phyloP scores from a whole-genome alignment of 1,140 invertebrate species.

The Drosophila lowei region DNA sequence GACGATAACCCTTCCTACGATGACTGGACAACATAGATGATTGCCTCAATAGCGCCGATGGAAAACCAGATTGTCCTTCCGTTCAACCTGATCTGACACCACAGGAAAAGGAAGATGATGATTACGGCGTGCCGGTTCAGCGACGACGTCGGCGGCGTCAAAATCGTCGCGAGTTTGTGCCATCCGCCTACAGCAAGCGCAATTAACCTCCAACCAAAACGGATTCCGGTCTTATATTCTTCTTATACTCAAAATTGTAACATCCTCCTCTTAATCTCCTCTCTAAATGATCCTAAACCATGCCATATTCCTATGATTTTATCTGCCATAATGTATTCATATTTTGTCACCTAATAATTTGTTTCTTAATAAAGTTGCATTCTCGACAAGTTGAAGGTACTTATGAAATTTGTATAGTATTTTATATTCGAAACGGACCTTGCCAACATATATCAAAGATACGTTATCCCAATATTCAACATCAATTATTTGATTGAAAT shows the following conservation, averaged over 20 bases:
- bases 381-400: no score
- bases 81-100: slow-evolving; percentile 9
- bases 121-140: slow-evolving; percentile 44
- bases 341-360: no score
- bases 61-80: not conserved
- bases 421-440: no score
- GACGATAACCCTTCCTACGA: not conserved
- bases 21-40: slow-evolving; percentile 33
- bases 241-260: slow-evolving; percentile 7
- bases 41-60: slow-evolving; percentile 30
- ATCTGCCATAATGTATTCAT: no score
- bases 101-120: slow-evolving; percentile 9
- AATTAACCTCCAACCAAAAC: not conserved
- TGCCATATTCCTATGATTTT: not conserved
- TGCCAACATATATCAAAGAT: no score
- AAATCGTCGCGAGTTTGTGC: slow-evolving; percentile 30
- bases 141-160: slow-evolving; percentile 36
- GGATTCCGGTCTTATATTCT: not conserved
- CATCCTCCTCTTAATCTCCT: not conserved
- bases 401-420: no score
- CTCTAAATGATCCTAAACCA: not conserved
- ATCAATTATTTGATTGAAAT: no score
- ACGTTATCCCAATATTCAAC: no score
- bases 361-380: no score
- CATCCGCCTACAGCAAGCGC: slow-evolving; percentile 61